These are phyloP conservation scores for Drosophila obscura DNA, from an alignment of 1,140 invertebrate species.

Conservation along the genomic window DNA sequence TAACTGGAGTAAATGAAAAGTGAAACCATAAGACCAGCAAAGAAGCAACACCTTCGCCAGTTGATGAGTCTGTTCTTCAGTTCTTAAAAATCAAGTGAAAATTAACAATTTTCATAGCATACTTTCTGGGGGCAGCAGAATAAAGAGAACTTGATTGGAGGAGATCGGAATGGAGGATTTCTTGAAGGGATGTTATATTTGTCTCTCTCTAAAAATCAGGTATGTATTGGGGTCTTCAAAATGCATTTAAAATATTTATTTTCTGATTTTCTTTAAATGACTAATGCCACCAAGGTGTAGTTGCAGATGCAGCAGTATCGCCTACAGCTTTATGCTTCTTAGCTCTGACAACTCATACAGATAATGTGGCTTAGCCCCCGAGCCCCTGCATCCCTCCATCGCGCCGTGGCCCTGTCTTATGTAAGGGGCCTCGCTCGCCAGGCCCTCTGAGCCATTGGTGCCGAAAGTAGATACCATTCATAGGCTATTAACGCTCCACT, in stretches of 20 bases:
- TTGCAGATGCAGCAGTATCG: slow-evolving; percentile 1
- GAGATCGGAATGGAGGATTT: neutral
- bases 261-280: slow-evolving; percentile 11
- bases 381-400: slow-evolving; percentile 44
- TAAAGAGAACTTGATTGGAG: neutral
- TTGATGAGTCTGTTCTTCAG: neutral
- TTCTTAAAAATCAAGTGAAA: neutral
- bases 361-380: slow-evolving; percentile 23
- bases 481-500: slow-evolving; percentile 68
- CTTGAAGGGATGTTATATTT: too few species aligned
- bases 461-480: too few species aligned
- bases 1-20: neutral
- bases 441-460: slow-evolving; percentile 14
- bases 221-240: too few species aligned
- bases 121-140: slow-evolving; percentile 53
- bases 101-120: slow-evolving; percentile 38
- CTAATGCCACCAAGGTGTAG: slow-evolving; percentile 31
- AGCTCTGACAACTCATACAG: slow-evolving; percentile 41
- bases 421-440: slow-evolving; percentile 53
- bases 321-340: slow-evolving; percentile 48
- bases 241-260: too few species aligned
- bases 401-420: slow-evolving; percentile 41
- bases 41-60: neutral
- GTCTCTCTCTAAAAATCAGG: too few species aligned
- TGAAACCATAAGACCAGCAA: neutral